Evolutionary conservation across 2,888 invertebrate species (phyloP).

Genomic region (Tachina fera): DNA sequence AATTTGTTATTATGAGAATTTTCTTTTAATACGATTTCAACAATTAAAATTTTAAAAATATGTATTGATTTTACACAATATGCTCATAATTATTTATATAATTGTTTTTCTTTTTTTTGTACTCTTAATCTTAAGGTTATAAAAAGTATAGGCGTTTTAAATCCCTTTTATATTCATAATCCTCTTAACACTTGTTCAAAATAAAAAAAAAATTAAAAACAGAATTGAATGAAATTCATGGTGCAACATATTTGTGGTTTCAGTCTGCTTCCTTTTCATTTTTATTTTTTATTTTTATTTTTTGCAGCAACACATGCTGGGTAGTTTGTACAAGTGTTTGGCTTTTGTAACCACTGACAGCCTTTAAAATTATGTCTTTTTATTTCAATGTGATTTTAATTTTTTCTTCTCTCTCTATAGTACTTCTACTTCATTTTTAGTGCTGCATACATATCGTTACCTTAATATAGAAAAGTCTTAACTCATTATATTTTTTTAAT

Average conservation of each 20-base stretch:
- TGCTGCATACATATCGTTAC: background rate
- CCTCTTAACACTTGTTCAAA: conserved; percentile 63
- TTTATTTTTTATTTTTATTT: conserved; percentile 3
- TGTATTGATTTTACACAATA: conserved; percentile 28
- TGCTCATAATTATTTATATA: conserved; percentile 18
- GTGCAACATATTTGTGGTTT: conserved; percentile 25
- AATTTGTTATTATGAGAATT: background rate
- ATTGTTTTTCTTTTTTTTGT: background rate
- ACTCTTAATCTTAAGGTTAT: conserved; percentile 19
- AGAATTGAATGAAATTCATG: conserved; percentile 5
- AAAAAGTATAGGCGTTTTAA: conserved; percentile 50
- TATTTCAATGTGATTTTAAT: conserved; percentile 46
- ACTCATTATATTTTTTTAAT: no score
- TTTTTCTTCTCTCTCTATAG: background rate
- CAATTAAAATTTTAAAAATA: background rate
- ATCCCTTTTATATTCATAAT: conserved; percentile 45
- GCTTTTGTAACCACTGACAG: conserved; percentile 57
- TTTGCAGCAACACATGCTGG: conserved; percentile 58
- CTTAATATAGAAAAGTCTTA: no score
- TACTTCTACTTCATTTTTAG: conserved; percentile 14
- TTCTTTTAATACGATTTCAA: background rate
- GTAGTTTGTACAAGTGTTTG: conserved; percentile 56
- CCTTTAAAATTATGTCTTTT: conserved; percentile 65
- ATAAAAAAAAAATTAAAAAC: no score
- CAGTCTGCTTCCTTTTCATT: conserved; percentile 34